Evolutionary conservation across 2,888 invertebrate genomes (phyloP), one percentile per base, ranked within the genome.

Genomic region (Magallana nippona): DNA sequence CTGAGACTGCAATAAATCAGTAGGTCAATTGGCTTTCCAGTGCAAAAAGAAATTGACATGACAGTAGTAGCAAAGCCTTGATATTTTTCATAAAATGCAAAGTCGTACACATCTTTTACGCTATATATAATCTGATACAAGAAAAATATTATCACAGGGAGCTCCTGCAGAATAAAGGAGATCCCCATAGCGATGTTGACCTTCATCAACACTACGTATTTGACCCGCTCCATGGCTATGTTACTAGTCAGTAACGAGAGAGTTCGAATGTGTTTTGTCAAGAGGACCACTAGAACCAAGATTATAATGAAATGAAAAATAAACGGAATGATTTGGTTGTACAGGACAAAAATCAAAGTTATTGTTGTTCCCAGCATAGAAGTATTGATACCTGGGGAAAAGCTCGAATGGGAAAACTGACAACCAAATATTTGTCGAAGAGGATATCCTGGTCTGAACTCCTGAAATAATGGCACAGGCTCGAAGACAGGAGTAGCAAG

Each of bases 1-100:
- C 71, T 71, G 22, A 71, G 71, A 27, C 71, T 71, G 22, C 27
- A 27, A 15, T 71, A 71, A 22, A 71, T 71, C 71, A 71, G 13
- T 13, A 71, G 22, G 32, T 71, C 71, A 15, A 71, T 22, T 15
- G 71, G 71, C 19, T 71, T 71, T 13, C 71, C 71, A 27, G 32
- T 10, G 15, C 71, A 27, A 15, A 71, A 71, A 0, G 71, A 71
- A 15, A 71, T 19, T 11, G 71, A 27, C 27, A 27, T 71, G 27
- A 71, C 27, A 3, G 71, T 15, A 5, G 32, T 71, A 1, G 22
- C 22, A 2, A 71, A 27, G 15, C 71, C 71, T 15, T 71, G 71
- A 11, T 71, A 71, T 19, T 22, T 0, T 15, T 22, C 11, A 13
- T 15, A 22, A 10, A 13, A 1, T 1, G 13, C 2, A 0, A 44